Percentiles rank a stretch among this genome's conserved stretches.
Conservation (phyloP, 2,113 vertebrate species). For the Neolamprologus devosi region DNA sequence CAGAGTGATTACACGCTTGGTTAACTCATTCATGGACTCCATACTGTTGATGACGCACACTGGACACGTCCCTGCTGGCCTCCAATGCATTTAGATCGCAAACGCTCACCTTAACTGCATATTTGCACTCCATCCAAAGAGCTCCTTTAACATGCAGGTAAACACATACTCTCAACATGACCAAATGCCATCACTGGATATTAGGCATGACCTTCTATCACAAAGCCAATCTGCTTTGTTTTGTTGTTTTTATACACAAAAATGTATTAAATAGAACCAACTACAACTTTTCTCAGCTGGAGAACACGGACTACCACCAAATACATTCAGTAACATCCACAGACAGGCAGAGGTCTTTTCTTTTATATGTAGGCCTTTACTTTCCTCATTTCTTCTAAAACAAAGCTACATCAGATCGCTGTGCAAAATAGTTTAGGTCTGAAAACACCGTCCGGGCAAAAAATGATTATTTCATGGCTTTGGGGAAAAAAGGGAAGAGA, state of each 20-base stretch:
- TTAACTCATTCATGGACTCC: conserved; percentile 42
- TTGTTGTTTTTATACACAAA: neutral
- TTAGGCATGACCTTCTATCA: neutral
- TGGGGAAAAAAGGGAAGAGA: accelerated
- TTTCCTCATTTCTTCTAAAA: neutral
- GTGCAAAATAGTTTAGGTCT: neutral
- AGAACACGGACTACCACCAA: neutral
- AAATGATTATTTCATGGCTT: neutral
- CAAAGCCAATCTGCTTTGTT: neutral
- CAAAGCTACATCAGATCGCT: neutral
- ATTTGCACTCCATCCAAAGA: neutral
- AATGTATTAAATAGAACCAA: neutral
- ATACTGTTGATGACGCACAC: neutral
- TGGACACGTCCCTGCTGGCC: neutral
- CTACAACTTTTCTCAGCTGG: neutral
- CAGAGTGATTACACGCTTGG: conserved; percentile 42
- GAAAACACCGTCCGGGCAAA: accelerated
- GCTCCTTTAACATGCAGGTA: neutral
- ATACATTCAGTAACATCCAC: neutral
- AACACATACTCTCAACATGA: neutral
- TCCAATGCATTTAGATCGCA: neutral
- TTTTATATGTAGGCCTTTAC: neutral
- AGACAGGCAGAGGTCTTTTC: neutral
- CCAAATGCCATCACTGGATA: neutral
- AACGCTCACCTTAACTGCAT: neutral